phyloP scores from a whole-genome alignment of 2,797 vertebrate genomes.

The Heliangelus exortis region DNA sequence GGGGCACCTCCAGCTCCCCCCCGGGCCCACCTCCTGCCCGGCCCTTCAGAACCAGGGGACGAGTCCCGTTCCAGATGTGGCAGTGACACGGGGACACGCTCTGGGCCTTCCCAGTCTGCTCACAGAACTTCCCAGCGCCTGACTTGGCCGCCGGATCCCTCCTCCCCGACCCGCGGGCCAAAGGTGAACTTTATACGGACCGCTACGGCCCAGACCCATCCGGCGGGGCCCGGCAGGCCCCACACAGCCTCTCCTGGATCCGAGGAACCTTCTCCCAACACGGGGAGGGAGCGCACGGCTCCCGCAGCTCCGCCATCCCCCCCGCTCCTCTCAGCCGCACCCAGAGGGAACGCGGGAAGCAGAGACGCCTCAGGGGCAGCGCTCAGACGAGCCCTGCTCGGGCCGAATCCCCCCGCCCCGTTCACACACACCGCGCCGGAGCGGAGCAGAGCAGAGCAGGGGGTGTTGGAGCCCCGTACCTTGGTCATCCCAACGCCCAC shows the following conservation, averaged over 20 bases:
- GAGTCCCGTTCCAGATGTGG: not conserved
- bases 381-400: not conserved
- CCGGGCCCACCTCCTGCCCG: accelerated
- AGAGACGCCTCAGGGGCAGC: not conserved
- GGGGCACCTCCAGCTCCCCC: accelerated
- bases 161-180: accelerated
- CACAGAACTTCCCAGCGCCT: accelerated
- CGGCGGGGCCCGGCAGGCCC: no score
- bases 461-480: slow-evolving; percentile 76
- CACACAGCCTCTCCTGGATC: no score
- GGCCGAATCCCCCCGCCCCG: not conserved
- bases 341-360: not conserved
- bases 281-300: not conserved
- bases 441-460: no score
- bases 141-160: not conserved
- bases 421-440: no score
- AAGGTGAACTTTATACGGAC: not conserved
- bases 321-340: not conserved
- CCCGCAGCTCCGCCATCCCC: no score
- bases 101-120: accelerated
- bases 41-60: not conserved
- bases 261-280: not conserved
- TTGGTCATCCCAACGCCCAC: slow-evolving; percentile 97
- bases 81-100: accelerated
- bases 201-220: not conserved